Base-by-base conservation (phyloP, 2,797 vertebrate genomes). In the Apodemus agrarius region DNA sequence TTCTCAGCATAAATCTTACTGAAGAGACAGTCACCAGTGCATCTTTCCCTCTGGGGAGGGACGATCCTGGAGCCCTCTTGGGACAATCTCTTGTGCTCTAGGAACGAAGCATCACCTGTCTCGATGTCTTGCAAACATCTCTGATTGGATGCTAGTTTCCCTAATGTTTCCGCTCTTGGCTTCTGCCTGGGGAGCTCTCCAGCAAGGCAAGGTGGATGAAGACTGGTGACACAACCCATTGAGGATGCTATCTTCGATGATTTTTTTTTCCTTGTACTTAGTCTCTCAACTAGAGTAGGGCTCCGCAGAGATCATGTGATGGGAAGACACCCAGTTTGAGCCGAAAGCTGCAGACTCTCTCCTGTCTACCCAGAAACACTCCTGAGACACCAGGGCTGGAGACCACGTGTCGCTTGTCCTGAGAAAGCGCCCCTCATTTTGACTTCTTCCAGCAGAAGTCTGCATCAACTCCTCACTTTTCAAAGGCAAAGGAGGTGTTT, bases 151-250 rank as follows among this genome's bases (percentile, higher is more conserved):
- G 37, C 34, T 1, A 59, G 26, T 72, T 89, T 29, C 31, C 52
- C 43, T 31, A 31, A 19, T 29, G 4, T 2, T 29, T 61, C 72
- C 52, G 31, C 26, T 43, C 24, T 5, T 1, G 34, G 49, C 5
- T 7, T 46, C 65, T 61, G 10, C 10, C 29, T 67, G 16, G 89
- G 17, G 1, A 0, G 17, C 31, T 29, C 5, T 54, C 34, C 3
- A 43, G 74, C 19, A 46, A 89, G 5, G 43, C 63, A 14, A 5
- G 26, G 19, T 2, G 31, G 11, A 3, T 1, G 22, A n/a, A n/a
- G n/a, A 12, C 3, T 19, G n/a, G 43, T 3, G 1, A 2, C 8
- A 0, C 13, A 0, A 61, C 5, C 67, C 9, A 7, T 24, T 52
- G 34, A 72, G 65, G 65, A 31, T 26, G 12, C 22, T 2, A 19